phyloP scores from a whole-genome alignment of 2,797 vertebrate species.

The Takifugu rubripes region DNA sequence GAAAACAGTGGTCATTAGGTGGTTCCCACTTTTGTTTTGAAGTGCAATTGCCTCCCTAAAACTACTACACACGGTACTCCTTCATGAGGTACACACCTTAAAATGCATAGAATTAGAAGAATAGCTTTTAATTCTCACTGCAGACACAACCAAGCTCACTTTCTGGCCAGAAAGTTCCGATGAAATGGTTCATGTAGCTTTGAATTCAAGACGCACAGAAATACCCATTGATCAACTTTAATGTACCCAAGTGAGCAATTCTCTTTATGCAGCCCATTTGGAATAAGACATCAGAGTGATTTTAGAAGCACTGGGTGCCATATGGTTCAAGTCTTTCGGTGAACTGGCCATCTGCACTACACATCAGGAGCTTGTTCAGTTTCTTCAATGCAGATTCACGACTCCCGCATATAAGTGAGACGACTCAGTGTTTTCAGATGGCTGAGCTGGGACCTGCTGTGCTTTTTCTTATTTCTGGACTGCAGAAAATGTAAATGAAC shows the following conservation, averaged over 20 bases:
- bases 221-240: constrained; percentile 34
- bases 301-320: constrained; percentile 31
- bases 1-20: not conserved
- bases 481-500: too few species aligned
- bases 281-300: constrained; percentile 18
- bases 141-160: not conserved
- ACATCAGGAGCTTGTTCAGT: constrained; percentile 21
- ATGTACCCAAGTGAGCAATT: constrained; percentile 46
- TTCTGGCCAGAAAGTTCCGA: not conserved
- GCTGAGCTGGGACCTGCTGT: too few species aligned
- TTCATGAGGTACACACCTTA: constrained; percentile 2
- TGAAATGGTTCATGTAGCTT: constrained; percentile 8
- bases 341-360: constrained; percentile 39
- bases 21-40: not conserved
- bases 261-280: constrained; percentile 45
- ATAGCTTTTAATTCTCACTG: not conserved
- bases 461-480: too few species aligned
- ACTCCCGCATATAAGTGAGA: constrained; percentile 2
- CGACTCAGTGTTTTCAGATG: too few species aligned
- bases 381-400: constrained; percentile 17
- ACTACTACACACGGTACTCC: not conserved
- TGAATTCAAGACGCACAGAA: constrained; percentile 38
- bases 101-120: not conserved
- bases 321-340: constrained; percentile 32
- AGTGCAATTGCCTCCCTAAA: not conserved